Conservation (phyloP, 2,113 vertebrate species). For the Bombycilla garrulus region DNA sequence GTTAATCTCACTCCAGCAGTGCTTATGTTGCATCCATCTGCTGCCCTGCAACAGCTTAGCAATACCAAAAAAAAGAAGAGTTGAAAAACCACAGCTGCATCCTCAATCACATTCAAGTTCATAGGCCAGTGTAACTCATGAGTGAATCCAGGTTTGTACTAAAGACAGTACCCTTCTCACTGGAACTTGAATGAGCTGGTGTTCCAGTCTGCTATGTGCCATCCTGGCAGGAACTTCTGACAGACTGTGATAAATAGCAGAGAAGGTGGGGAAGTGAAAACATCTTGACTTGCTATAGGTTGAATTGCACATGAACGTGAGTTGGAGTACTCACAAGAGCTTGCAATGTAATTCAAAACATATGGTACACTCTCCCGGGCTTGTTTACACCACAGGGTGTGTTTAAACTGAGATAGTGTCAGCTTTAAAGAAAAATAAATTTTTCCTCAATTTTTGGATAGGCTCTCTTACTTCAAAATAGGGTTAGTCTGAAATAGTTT, state of each 20-base stretch:
- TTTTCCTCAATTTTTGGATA: background rate
- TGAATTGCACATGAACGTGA: background rate
- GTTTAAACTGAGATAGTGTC: background rate
- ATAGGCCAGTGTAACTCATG: background rate
- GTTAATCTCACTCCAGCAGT: background rate
- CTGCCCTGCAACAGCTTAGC: background rate
- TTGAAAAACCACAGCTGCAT: background rate
- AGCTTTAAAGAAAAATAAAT: background rate
- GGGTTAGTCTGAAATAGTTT: background rate
- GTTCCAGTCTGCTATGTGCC: background rate
- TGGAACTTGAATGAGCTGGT: background rate
- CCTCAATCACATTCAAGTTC: background rate
- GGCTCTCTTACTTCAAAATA: background rate
- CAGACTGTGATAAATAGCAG: background rate
- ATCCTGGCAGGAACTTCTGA: background rate
- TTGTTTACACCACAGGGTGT: background rate
- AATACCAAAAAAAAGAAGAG: background rate
- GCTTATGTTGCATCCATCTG: background rate
- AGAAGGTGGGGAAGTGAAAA: background rate
- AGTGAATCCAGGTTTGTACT: background rate
- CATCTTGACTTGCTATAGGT: background rate
- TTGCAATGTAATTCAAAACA: constrained; percentile 7
- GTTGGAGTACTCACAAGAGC: background rate
- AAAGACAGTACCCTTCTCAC: background rate
- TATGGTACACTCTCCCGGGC: background rate